Base-by-base conservation (phyloP, 2,888 invertebrate species). In the Protodeltote pygarga region DNA sequence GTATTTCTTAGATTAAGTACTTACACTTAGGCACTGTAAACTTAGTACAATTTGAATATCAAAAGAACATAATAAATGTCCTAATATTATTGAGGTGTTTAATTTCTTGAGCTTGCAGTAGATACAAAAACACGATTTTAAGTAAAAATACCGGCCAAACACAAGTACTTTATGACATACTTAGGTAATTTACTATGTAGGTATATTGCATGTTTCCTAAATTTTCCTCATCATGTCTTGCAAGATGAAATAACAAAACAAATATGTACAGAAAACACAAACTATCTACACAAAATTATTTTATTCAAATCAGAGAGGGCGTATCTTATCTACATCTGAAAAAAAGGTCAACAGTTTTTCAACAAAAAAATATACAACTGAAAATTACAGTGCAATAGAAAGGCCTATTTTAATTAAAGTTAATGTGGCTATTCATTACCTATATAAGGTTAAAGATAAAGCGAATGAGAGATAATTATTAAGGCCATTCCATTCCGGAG, bases 361-460 rank as follows among this genome's bases (percentile, higher is more conserved):
- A 23, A 32, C 32, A 62, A 62, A 59, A 65, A 38, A 51, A 54
- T 53, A 50, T 58, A 60, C 49, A 59, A 48, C 33, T 60, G 41
- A 31, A 60, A 59, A 58, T 62, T 33, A 31, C 27, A 10, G 42
- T 66, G 54, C 54, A 71, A 66, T 53, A 44, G 49, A 49, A 47
- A 28, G 63, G 50, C 48, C 68, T 60, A 65, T 76, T 81, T 80
- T 77, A 79, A 82, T 81, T 80, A 77, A 81, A 77, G 59, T 71
- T 73, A 77, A 81, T 79, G 76, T 48, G 45, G 32, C 52, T 72
- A 78, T 82, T 77, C 64, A 64, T 79, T 75, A 73, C 69, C 49
- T 57, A 52, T 65, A 65, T 69, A 71, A 75, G 73, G 73, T 69
- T 67, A 48, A 57, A 73, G 76, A 79, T 82, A 79, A 79, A 74